phyloP scores from a whole-genome alignment of 2,113 vertebrate genomes.

The Himantopus leucocephalus region DNA sequence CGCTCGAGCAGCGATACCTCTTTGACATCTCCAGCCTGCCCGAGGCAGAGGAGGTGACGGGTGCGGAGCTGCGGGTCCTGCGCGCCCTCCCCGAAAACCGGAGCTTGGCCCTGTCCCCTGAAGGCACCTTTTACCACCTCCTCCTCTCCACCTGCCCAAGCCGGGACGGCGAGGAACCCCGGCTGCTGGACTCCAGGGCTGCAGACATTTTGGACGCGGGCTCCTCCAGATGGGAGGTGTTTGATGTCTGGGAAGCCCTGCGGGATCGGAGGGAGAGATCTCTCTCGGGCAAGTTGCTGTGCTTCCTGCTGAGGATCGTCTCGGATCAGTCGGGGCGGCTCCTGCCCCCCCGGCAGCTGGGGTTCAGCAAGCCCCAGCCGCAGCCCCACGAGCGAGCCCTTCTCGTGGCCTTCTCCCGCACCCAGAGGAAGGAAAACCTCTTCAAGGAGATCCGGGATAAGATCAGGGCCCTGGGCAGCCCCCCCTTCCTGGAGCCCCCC shows the following conservation, averaged over 20 bases:
- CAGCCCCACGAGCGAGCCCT: conserved; percentile 78
- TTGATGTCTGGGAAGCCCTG: conserved; percentile 79
- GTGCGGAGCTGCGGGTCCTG: conserved; percentile 80
- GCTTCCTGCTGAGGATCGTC: conserved; percentile 75
- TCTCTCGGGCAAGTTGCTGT: conserved; percentile 48
- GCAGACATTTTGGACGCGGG: conserved; percentile 55
- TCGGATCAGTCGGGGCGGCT: conserved; percentile 58
- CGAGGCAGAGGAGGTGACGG: conserved; percentile 76
- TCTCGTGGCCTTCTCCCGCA: conserved; percentile 80
- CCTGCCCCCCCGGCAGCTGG: conserved; percentile 67
- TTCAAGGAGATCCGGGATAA: conserved; percentile 85
- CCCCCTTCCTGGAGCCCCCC: conserved; percentile 13
- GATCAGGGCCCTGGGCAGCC: conserved; percentile 73
- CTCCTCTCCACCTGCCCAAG: conserved; percentile 76
- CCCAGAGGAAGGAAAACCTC: conserved; percentile 78
- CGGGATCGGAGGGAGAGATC: conserved; percentile 28
- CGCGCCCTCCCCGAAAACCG: conserved; percentile 57
- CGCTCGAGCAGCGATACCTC: conserved; percentile 72
- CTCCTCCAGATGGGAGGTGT: conserved; percentile 81
- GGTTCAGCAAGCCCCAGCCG: conserved; percentile 59
- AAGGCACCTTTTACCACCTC: conserved; percentile 73
- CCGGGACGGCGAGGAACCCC: background rate
- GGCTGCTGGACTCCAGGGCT: conserved; percentile 75
- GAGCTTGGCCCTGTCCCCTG: conserved; percentile 34
- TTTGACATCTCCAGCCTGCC: conserved; percentile 83